A percentile compares a stretch with the other conserved stretches of the same genome.
Evolutionary conservation across 2,888 invertebrate genomes (phyloP).

Genomic region (Netelia virgata): DNA sequence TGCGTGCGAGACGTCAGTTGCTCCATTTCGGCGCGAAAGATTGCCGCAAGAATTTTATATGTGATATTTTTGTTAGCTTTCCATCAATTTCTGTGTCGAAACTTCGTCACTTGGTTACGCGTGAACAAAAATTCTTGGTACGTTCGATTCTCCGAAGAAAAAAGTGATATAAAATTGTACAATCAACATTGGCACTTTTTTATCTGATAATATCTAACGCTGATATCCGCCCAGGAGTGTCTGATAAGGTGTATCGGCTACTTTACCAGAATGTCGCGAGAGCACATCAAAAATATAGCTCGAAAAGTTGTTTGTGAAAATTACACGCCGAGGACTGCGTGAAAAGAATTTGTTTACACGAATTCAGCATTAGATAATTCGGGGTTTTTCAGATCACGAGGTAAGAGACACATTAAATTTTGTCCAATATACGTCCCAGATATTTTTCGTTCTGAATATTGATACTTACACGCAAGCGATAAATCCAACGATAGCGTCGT

Average conservation of each 20-base stretch:
- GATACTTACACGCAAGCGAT: background rate
- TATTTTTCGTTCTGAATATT: conserved; percentile 8
- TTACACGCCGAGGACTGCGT: background rate
- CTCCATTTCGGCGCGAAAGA: conserved; percentile 38
- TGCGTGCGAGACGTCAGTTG: conserved; percentile 54
- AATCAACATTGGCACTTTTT: conserved; percentile 50
- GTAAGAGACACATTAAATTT: conserved; percentile 26
- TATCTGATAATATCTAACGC: conserved; percentile 63
- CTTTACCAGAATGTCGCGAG: conserved; percentile 47
- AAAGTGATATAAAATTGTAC: conserved; percentile 24
- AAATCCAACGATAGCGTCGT: conserved; percentile 43
- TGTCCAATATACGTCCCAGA: background rate
- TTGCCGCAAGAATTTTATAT: conserved; percentile 34
- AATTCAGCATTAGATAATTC: background rate
- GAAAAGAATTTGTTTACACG: conserved; percentile 1
- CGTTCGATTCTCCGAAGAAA: conserved; percentile 19
- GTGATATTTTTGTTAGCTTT: conserved; percentile 13
- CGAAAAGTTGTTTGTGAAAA: conserved; percentile 23
- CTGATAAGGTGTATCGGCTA: conserved; percentile 67
- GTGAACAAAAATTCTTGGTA: background rate
- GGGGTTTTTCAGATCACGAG: conserved; percentile 16
- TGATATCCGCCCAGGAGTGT: conserved; percentile 67
- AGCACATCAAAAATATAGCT: conserved; percentile 4
- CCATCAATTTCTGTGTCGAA: conserved; percentile 2
- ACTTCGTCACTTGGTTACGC: background rate